Percentiles rank a stretch among this genome's conserved stretches.
phyloP scores from a whole-genome alignment of 2,888 invertebrate species.

The Stramonita haemastoma region DNA sequence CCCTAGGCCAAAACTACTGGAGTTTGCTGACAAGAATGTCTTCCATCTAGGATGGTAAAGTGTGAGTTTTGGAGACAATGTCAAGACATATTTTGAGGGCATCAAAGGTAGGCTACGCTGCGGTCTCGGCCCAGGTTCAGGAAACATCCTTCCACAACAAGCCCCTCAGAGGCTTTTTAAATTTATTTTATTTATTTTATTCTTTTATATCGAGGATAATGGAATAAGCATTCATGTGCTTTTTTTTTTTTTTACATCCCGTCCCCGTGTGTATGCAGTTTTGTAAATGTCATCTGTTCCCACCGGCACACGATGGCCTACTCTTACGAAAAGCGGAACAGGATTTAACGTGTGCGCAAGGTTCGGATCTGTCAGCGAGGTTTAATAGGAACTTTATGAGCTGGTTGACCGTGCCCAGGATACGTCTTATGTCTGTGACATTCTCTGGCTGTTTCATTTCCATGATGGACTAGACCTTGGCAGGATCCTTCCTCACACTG shows the following conservation, averaged over 20 bases:
- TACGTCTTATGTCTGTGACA: neutral
- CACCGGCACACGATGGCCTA: too few species aligned
- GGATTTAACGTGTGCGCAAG: too few species aligned
- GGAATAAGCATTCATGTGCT: too few species aligned
- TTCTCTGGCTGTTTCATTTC: neutral
- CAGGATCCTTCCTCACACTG: constrained; percentile 80
- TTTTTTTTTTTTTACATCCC: too few species aligned
- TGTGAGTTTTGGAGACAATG: neutral
- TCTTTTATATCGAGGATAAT: too few species aligned
- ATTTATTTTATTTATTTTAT: too few species aligned
- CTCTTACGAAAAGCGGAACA: too few species aligned
- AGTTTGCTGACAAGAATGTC: too few species aligned
- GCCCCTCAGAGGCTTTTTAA: constrained; percentile 19
- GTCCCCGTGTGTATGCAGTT: too few species aligned
- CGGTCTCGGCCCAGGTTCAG: constrained; percentile 12
- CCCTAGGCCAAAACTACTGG: too few species aligned
- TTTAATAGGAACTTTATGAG: constrained; percentile 28
- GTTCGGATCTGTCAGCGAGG: constrained; percentile 18
- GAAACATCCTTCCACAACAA: neutral
- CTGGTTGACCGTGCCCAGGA: constrained; percentile 39
- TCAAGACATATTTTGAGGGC: neutral
- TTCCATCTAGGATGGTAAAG: too few species aligned
- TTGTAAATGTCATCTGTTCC: too few species aligned
- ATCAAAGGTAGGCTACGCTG: neutral
- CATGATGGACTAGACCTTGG: constrained; percentile 74